Evolutionary conservation across 2,113 vertebrate genomes (phyloP), one percentile per base, ranked within the genome.

Genomic region (Hippocampus guttulatus): DNA sequence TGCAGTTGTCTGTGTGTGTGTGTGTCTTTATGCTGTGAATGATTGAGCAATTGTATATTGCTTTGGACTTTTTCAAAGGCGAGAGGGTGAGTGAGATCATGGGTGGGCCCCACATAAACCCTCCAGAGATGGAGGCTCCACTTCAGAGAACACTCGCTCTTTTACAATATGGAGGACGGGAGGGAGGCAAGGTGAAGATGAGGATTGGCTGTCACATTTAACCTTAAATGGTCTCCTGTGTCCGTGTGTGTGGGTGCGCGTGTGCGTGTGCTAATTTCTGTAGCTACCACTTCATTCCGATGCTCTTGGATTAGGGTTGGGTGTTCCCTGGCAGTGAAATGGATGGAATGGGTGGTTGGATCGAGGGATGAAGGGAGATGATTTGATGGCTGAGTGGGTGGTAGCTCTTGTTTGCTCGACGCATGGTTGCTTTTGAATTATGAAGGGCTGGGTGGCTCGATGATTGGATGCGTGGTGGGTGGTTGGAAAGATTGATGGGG

Each of bases 81-180:
- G 71, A 69, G 66, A 74, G 82, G 67, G 72, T 68, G 57, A 75
- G 74, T 68, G 61, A 65, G 80, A 80, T 80, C 82, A 86, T 78
- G 83, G 88, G 81, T 85, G 82, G 86, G 86, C 81, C 77, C 77
- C 71, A 73, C 68, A 77, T 76, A 83, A 70, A 84, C 65, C 76
- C 81, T 77, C 84, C 69, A 67, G 71, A 77, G 80, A 81, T 77
- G 81, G 77, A 80, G 75, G 81, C 75, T 27, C 75, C 84, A 80
- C 89, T 88, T 81, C 77, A 83, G 82, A 84, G 79, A 79, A 84
- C 75, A 79, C 75, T 82, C 67, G 70, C 52, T 41, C 79, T 78
- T 38, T 81, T 74, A 83, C 85, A 86, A 82, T 83, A 84, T 85
- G 84, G 81, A 71, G 74, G 82, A 75, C 85, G 5, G 74, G 75